A percentile compares a stretch with the other conserved stretches of the same genome.
Conservation (phyloP, 2,113 vertebrate species). For the Setophaga kirtlandii region DNA sequence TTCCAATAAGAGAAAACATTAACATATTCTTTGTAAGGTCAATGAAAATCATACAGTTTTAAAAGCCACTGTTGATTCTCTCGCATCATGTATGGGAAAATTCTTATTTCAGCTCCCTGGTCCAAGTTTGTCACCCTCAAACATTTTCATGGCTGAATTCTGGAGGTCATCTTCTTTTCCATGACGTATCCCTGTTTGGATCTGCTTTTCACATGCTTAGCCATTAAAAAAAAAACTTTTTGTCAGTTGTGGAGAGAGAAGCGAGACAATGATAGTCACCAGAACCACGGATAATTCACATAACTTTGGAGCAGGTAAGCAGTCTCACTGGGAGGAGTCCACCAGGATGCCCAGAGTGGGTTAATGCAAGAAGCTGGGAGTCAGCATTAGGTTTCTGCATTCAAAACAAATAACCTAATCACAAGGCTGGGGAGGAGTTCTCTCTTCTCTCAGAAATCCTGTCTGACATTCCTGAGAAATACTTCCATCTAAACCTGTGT, state of each 20-base stretch:
- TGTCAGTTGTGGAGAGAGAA: neutral
- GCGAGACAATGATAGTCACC: neutral
- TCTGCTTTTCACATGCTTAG: neutral
- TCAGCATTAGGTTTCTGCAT: neutral
- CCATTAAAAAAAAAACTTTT: neutral
- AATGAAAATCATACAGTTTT: neutral
- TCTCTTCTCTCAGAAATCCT: conserved; percentile 8
- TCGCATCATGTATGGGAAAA: neutral
- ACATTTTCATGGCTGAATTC: neutral
- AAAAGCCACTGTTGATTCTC: neutral
- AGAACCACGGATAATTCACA: neutral
- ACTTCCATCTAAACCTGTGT: neutral
- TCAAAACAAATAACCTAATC: neutral
- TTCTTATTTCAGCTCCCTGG: neutral
- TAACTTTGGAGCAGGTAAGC: neutral
- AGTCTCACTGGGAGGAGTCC: neutral
- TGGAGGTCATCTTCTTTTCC: neutral
- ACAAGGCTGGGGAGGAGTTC: neutral
- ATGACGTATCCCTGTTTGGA: neutral
- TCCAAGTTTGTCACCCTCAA: neutral
- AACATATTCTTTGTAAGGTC: neutral
- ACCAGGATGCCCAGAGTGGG: neutral
- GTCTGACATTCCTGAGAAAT: neutral
- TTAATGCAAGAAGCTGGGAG: neutral
- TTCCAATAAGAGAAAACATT: neutral